These are phyloP conservation scores for Achatina immaculata DNA, from an alignment of 1,140 invertebrate genomes.

Conservation along the genomic window DNA sequence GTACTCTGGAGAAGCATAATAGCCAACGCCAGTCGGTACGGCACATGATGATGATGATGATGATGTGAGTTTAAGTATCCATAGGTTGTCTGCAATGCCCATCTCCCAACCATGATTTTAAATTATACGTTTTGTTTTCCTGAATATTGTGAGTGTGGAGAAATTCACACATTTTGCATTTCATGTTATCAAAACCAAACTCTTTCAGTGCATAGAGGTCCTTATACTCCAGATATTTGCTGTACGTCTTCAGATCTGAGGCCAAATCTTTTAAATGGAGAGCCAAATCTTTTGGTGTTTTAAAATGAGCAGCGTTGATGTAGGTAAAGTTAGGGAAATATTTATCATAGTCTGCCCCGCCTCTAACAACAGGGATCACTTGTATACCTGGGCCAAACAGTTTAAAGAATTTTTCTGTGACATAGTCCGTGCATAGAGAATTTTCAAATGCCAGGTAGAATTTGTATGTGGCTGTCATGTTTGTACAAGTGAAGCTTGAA, in stretches of 20 bases:
- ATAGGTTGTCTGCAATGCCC: not conserved
- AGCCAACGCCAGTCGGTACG: no score
- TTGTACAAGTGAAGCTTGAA: not conserved
- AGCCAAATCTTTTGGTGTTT: conserved; percentile 23
- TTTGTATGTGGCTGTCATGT: not conserved
- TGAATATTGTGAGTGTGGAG: not conserved
- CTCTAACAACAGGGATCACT: conserved; percentile 35
- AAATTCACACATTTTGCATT: not conserved
- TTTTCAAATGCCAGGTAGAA: conserved; percentile 37
- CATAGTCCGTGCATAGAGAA: conserved; percentile 26
- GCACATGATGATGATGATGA: no score
- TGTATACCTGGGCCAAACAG: not conserved
- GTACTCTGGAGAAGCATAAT: no score
- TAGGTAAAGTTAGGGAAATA: conserved; percentile 19
- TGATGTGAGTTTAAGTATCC: no score
- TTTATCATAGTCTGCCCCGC: conserved; percentile 14
- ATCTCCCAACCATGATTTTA: not conserved
- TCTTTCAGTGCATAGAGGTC: conserved; percentile 4
- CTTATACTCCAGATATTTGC: conserved; percentile 22
- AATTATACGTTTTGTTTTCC: not conserved
- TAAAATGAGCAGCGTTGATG: conserved; percentile 34
- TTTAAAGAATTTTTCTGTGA: conserved; percentile 36
- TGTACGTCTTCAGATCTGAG: conserved; percentile 28
- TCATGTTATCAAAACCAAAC: not conserved
- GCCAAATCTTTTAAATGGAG: conserved; percentile 16